These are phyloP conservation scores for Drosophila guanche DNA, from an alignment of 1,140 invertebrate genomes.

Conservation along the genomic window DNA sequence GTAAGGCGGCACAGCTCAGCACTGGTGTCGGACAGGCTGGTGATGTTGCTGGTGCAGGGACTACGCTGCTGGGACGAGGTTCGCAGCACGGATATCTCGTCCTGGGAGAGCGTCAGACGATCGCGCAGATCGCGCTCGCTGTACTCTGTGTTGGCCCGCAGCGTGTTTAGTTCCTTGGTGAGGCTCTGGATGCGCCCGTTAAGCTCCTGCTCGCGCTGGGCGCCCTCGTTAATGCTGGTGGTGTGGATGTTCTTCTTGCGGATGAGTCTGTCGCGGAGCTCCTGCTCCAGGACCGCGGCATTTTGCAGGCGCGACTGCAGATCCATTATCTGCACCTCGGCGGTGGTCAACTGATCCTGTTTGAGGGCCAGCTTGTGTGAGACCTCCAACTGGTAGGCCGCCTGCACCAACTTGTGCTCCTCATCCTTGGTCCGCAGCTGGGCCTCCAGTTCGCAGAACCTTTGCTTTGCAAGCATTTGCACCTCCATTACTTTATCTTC, in stretches of 20 bases:
- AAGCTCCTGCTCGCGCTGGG: constrained; percentile 72
- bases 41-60: constrained; percentile 31
- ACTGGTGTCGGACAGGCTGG: constrained; percentile 44
- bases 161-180: constrained; percentile 62
- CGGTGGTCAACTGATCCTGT: constrained; percentile 48
- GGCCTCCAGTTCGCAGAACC: constrained; percentile 59
- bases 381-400: constrained; percentile 61
- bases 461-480: constrained; percentile 68
- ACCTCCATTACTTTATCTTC: constrained; percentile 68
- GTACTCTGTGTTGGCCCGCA: constrained; percentile 55
- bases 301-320: constrained; percentile 66
- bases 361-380: constrained; percentile 63
- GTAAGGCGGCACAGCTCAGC: constrained; percentile 83
- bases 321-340: constrained; percentile 67
- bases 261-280: constrained; percentile 67
- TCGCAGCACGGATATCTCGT: constrained; percentile 79
- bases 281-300: constrained; percentile 64
- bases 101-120: constrained; percentile 68
- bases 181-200: constrained; percentile 63
- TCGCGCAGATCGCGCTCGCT: constrained; percentile 72
- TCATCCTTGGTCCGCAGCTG: constrained; percentile 64
- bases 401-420: constrained; percentile 58
- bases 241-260: constrained; percentile 58
- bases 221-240: constrained; percentile 51
- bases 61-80: constrained; percentile 58